Base-by-base conservation (phyloP, 2,888 invertebrate species). In the Gortyna flavago region DNA sequence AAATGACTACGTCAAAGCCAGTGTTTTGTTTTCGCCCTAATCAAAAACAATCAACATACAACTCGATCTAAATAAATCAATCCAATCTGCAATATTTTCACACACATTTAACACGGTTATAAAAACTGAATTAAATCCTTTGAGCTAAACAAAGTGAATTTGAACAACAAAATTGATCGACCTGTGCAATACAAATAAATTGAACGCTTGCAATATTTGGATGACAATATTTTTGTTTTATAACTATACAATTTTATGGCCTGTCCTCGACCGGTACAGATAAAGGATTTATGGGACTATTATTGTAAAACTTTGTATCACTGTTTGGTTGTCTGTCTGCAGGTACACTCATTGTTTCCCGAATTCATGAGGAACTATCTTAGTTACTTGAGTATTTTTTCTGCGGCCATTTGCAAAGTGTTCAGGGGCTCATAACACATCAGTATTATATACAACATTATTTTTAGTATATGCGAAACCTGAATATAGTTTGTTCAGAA, bases 181-280 rank as follows among this genome's bases (percentile, higher is more conserved):
- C 44, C 69, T 66, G 74, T 75, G 54, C 71, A 64, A 61, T n/a
- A 44, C 44, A 76, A 77, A 84, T 75, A 78, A 85, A 88, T 89
- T 86, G 78, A 77, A 80, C 48, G 64, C 21, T 72, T 65, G 81
- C 84, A 84, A 86, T 89, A 86, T 90, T 89, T 84, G 62, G 9
- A 41, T n/a, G 61, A 38, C 67, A 65, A 87, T 84, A 79, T 82
- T 85, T 87, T 87, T 81, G 73, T 77, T 72, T 79, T 81, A 79
- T 81, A 66, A 59, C 81, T 79, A 65, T 75, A 64, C 62, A 64
- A 78, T 82, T 86, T 87, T 79, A 84, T 80, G 66, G 48, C 59
- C 72, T 70, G 72, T 71, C 72, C 54, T 38, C 75, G 62, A 66
- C 21, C 41, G n/a, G 35, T 65, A 18, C 70, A 71, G 68, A 81